A percentile compares a stretch with the other conserved stretches of the same genome.
Conservation (phyloP, 2,113 vertebrate genomes). For the Dolichallabes microphthalmus region DNA sequence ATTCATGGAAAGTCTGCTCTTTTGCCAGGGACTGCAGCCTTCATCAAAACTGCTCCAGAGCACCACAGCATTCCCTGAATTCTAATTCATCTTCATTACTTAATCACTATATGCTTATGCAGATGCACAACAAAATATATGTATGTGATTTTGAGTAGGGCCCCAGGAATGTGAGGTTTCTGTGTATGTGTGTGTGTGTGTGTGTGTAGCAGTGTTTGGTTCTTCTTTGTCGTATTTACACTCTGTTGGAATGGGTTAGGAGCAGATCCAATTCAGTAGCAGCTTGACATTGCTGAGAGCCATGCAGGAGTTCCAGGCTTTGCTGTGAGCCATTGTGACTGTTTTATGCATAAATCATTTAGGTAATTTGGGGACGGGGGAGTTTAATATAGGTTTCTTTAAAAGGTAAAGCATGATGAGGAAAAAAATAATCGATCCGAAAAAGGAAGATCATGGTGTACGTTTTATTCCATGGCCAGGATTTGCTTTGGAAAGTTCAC, state of each 20-base stretch:
- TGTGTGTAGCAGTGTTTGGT: background rate
- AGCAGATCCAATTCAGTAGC: background rate
- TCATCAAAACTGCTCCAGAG: slow-evolving; percentile 54
- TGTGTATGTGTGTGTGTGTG: background rate
- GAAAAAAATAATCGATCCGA: background rate
- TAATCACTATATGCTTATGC: background rate
- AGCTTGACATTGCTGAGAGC: background rate
- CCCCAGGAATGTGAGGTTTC: background rate
- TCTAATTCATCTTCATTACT: slow-evolving; percentile 49
- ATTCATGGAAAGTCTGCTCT: slow-evolving; percentile 70
- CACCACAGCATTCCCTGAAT: no score
- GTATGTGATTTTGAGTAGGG: background rate
- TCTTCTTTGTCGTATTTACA: background rate
- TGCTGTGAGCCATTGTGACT: background rate
- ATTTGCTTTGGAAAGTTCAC: slow-evolving; percentile 11
- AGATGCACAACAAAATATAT: background rate
- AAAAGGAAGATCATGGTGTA: background rate
- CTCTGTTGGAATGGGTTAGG: background rate
- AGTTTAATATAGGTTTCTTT: background rate
- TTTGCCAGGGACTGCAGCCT: slow-evolving; percentile 71
- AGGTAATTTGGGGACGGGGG: background rate
- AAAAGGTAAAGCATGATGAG: background rate
- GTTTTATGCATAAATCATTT: background rate
- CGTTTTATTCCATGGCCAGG: background rate
- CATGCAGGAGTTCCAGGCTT: background rate